Percentiles rank a stretch among this genome's conserved stretches.
Conservation (phyloP, 2,797 vertebrate genomes). For the Argya squamiceps region DNA sequence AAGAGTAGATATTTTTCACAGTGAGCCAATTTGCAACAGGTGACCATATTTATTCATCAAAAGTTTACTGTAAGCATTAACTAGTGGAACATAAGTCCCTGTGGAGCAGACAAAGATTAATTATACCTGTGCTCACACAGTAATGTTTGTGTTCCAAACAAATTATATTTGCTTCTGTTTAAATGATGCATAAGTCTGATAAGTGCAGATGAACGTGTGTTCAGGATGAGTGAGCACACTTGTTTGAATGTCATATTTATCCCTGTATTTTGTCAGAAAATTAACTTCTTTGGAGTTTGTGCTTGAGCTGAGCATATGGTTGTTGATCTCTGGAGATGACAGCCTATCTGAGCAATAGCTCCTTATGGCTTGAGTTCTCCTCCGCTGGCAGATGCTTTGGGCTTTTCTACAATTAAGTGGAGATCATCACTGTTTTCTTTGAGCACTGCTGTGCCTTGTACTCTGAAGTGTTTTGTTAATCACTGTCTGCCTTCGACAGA, state of each 20-base stretch:
- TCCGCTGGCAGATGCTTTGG: slow-evolving; percentile 99
- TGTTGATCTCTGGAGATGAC: slow-evolving; percentile 99
- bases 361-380: slow-evolving; percentile 91
- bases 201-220: slow-evolving; percentile 89
- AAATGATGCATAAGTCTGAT: slow-evolving; percentile 90
- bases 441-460: slow-evolving; percentile 99
- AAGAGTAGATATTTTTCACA: not conserved
- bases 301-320: slow-evolving; percentile 99
- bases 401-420: slow-evolving; percentile 99
- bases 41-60: slow-evolving; percentile 64
- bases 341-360: slow-evolving; percentile 99
- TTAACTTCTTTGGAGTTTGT: slow-evolving; percentile 99
- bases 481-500: slow-evolving; percentile 99
- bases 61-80: slow-evolving; percentile 77
- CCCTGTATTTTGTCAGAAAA: slow-evolving; percentile 99
- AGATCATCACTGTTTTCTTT: slow-evolving; percentile 99
- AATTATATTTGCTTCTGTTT: slow-evolving; percentile 87
- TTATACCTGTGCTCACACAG: slow-evolving; percentile 81
- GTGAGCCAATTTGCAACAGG: slow-evolving; percentile 64
- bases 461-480: slow-evolving; percentile 99
- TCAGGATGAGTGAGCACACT: slow-evolving; percentile 99
- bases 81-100: slow-evolving; percentile 69
- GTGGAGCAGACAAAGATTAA: slow-evolving; percentile 84
- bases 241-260: slow-evolving; percentile 99
- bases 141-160: slow-evolving; percentile 86